These are phyloP conservation scores for Paguma larvata DNA, from an alignment of 2,797 vertebrate genomes.

Conservation along the genomic window DNA sequence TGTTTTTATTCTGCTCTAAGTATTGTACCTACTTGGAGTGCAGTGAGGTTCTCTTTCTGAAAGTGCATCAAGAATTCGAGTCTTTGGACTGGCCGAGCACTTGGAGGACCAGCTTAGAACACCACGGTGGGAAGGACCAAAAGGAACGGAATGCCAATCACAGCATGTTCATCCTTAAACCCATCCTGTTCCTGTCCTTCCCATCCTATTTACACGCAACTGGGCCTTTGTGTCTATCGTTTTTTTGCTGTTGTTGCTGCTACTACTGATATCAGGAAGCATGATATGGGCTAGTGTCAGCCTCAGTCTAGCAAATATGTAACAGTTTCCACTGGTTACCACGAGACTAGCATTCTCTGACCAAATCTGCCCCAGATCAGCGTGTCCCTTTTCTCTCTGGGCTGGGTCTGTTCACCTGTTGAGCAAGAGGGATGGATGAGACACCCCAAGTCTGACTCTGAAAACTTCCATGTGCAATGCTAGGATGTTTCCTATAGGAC, in stretches of 20 bases:
- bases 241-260: background rate
- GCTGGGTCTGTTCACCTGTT: background rate
- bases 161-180: background rate
- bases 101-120: conserved; percentile 4
- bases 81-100: background rate
- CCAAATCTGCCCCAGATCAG: background rate
- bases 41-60: conserved; percentile 48
- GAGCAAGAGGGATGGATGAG: background rate
- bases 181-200: background rate
- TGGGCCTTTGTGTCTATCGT: background rate
- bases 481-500: background rate
- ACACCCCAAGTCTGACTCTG: background rate
- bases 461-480: background rate
- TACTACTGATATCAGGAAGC: background rate
- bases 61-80: conserved; percentile 53
- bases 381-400: background rate
- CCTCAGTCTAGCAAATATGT: background rate
- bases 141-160: background rate
- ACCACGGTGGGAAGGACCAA: background rate
- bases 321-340: background rate
- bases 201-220: background rate
- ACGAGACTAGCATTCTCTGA: background rate
- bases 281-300: background rate
- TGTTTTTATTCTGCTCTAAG: conserved; percentile 57
- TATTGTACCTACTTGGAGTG: conserved; percentile 49